These are phyloP conservation scores for Sebastolobus altivelis DNA, from an alignment of 2,797 vertebrate genomes.

Conservation along the genomic window DNA sequence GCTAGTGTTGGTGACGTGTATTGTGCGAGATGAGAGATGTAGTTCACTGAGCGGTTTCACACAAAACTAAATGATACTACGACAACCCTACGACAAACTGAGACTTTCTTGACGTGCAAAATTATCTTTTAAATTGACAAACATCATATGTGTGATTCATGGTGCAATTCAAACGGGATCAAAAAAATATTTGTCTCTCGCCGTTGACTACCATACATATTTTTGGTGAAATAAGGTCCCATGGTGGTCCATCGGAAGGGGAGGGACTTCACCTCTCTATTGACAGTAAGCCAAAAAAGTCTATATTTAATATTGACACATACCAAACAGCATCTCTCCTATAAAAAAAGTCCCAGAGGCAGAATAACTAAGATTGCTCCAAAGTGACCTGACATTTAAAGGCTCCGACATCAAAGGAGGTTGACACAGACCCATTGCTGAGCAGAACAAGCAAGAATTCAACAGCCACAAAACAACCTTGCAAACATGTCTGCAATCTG, in stretches of 20 bases:
- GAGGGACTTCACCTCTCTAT: neutral
- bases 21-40: too few relatives aligned
- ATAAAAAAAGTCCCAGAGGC: neutral
- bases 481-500: neutral
- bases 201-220: too few relatives aligned
- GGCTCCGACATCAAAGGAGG: neutral
- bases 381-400: neutral
- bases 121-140: too few relatives aligned
- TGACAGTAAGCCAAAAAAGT: neutral
- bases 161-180: accelerated
- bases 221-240: too few relatives aligned
- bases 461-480: neutral
- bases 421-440: neutral
- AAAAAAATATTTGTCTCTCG: too few relatives aligned
- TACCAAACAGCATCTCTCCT: neutral
- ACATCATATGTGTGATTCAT: too few relatives aligned
- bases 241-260: too few relatives aligned
- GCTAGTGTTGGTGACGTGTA: too few relatives aligned
- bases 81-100: too few relatives aligned
- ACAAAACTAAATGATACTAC: too few relatives aligned
- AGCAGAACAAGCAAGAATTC: neutral
- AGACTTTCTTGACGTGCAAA: too few relatives aligned
- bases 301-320: neutral
- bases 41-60: too few relatives aligned
- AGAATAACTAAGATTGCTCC: neutral